Base-by-base conservation (phyloP, 2,113 vertebrate genomes). In the Phaethornis superciliosus region DNA sequence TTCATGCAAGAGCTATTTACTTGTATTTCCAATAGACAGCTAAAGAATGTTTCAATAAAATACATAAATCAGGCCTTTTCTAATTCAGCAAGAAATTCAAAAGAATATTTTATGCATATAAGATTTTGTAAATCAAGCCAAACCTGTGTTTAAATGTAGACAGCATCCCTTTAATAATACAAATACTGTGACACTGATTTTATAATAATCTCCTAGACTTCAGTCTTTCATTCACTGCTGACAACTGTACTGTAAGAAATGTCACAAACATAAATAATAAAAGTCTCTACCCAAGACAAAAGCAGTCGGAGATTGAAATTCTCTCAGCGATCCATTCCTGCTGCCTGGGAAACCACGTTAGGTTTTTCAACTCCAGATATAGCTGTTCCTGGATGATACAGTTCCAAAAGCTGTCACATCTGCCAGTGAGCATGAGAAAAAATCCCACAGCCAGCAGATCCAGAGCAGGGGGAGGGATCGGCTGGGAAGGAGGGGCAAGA, bases 231-330 rank as follows among this genome's bases (percentile, higher is more conserved):
- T 75, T 91, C 83, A 67, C 60, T 88, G 81, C 91, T 93, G 92
- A 96, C 85, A 95, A 82, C 90, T 83, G 67, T 51, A 88, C 95
- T 63, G 63, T 65, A 90, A 93, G 76, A 95, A 97, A 96, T 95
- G 95, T 81, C 88, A 97, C 83, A 95, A 93, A 93, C 94, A 95
- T 51, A 96, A 95, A 96, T 90, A 96, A 97, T 89, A 96, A 90
- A 96, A 97, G 96, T 96, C 94, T 81, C 96, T 97, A 96, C 96
- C 97, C 86, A 23, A 96, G 93, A 94, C 89, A 96, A 95, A 95
- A 97, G 97, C 94, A 80, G 94, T 88, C 88, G 94, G 95, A 96
- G 95, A 93, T 87, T 81, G 94, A 81, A 81, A 94, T 96, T 90
- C 94, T 95, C 96, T 95, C 95, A 96, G 88, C 81, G 74, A 93